Conservation (phyloP, 2,113 vertebrate species). For the Sphyrna mokarran region DNA sequence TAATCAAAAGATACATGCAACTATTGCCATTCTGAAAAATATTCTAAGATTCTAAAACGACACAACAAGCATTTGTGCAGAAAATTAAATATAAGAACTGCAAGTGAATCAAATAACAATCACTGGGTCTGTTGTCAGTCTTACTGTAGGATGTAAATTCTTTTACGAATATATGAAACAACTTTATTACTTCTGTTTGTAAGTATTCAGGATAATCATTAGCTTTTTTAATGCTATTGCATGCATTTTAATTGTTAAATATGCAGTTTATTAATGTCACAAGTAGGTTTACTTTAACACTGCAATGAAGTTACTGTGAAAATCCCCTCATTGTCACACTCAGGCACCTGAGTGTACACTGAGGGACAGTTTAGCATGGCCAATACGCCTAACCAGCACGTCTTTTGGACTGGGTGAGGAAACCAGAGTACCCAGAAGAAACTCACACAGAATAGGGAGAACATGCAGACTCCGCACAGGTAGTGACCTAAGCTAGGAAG, state of each 20-base stretch:
- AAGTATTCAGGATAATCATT: background rate
- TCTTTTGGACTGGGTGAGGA: too few relatives aligned
- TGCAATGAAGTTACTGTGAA: too few relatives aligned
- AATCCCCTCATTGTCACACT: too few relatives aligned
- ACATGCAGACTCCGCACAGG: too few relatives aligned
- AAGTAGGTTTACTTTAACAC: too few relatives aligned
- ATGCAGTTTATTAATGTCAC: too few relatives aligned
- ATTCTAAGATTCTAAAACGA: background rate
- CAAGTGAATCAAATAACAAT: background rate
- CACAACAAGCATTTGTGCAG: background rate
- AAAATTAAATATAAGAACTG: background rate
- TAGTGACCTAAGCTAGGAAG: too few relatives aligned
- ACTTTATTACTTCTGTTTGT: background rate
- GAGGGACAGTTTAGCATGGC: too few relatives aligned
- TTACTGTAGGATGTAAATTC: background rate
- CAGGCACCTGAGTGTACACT: too few relatives aligned
- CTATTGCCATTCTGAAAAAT: constrained; percentile 10
- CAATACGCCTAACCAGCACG: too few relatives aligned
- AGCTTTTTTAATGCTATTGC: background rate
- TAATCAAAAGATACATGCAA: constrained; percentile 16
- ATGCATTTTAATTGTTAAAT: background rate
- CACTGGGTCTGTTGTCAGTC: background rate
- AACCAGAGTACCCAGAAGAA: too few relatives aligned
- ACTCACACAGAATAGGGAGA: too few relatives aligned
- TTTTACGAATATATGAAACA: background rate